phyloP scores from a whole-genome alignment of 2,888 invertebrate genomes.

The Psylliodes chrysocephalus region DNA sequence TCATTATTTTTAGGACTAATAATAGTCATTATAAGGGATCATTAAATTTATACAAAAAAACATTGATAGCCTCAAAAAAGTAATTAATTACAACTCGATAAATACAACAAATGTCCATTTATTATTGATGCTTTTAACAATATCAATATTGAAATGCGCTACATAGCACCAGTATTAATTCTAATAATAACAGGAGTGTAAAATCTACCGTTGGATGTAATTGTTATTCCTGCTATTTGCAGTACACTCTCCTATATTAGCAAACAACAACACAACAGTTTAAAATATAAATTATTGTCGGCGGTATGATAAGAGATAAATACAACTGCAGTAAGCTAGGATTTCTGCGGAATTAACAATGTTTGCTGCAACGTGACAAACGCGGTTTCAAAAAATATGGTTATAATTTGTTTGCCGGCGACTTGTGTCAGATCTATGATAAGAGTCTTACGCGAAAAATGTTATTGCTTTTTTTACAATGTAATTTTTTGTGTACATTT shows the following conservation, averaged over 20 bases:
- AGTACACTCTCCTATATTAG: conserved; percentile 16
- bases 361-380: conserved; percentile 28
- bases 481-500: background rate
- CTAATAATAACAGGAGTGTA: conserved; percentile 20
- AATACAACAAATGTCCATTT: background rate
- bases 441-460: conserved; percentile 20
- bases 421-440: conserved; percentile 27
- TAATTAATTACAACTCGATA: too few relatives aligned
- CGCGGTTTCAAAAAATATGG: conserved; percentile 30
- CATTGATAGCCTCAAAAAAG: too few relatives aligned
- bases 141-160: conserved; percentile 29
- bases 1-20: too few relatives aligned
- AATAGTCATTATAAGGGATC: too few relatives aligned
- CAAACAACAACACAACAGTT: conserved; percentile 7
- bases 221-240: conserved; percentile 24
- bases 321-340: conserved; percentile 24
- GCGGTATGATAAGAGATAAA: conserved; percentile 27
- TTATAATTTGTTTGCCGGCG: conserved; percentile 28
- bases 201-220: conserved; percentile 22
- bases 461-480: conserved; percentile 18
- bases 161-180: conserved; percentile 18
- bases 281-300: conserved; percentile 27
- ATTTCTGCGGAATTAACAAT: conserved; percentile 32
- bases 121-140: conserved; percentile 16
- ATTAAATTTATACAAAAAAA: too few relatives aligned